These are phyloP conservation scores for Pedicia rivosa DNA, from an alignment of 2,888 invertebrate species.

Conservation along the genomic window DNA sequence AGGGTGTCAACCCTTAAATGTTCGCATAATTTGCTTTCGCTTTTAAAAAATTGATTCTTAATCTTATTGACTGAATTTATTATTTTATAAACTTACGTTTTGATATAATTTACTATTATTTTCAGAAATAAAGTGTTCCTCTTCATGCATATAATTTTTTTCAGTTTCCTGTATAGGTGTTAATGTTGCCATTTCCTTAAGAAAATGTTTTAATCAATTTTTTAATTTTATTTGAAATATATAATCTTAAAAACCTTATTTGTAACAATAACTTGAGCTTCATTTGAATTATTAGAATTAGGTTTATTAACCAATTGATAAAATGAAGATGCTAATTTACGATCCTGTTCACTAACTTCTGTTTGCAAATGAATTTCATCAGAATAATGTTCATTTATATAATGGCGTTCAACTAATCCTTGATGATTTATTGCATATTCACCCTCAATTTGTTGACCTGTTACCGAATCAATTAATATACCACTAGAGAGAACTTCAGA, in stretches of 20 bases:
- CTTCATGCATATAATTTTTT: not conserved
- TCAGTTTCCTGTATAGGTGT: slow-evolving; percentile 5
- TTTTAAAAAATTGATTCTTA: too few relatives aligned
- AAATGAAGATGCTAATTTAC: slow-evolving; percentile 9
- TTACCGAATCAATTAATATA: slow-evolving; percentile 24
- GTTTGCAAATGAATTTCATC: slow-evolving; percentile 5
- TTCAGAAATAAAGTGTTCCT: not conserved
- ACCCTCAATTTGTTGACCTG: slow-evolving; percentile 11
- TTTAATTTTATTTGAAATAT: not conserved
- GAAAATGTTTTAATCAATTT: not conserved
- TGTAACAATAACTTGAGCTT: slow-evolving; percentile 12
- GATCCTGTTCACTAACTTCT: slow-evolving; percentile 10
- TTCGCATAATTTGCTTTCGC: too few relatives aligned
- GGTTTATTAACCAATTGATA: slow-evolving; percentile 12
- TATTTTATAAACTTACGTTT: not conserved
- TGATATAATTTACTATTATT: not conserved
- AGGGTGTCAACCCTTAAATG: too few relatives aligned
- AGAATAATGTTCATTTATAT: not conserved
- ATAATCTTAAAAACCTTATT: slow-evolving; percentile 9
- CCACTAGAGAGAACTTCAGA: slow-evolving; percentile 23
- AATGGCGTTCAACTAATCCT: not conserved
- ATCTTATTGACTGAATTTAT: too few relatives aligned
- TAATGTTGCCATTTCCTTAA: slow-evolving; percentile 8
- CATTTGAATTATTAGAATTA: slow-evolving; percentile 9
- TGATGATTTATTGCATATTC: not conserved